These are phyloP conservation scores for Xenus cinereus DNA, from an alignment of 2,113 vertebrate species.

Conservation along the genomic window DNA sequence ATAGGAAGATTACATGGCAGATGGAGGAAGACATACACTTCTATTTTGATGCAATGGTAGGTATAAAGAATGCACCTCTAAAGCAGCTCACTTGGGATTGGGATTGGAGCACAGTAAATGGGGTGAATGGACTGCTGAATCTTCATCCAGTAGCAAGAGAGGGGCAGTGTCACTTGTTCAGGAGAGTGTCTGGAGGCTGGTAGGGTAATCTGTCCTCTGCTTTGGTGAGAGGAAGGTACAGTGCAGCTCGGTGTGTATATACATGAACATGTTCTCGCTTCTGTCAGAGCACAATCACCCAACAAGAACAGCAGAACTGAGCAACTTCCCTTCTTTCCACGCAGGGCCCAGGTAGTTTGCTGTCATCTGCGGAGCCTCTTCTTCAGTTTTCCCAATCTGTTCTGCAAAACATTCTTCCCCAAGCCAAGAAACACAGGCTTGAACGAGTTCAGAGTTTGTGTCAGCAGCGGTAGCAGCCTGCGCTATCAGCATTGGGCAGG, in stretches of 20 bases:
- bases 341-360: background rate
- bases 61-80: background rate
- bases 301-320: background rate
- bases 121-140: background rate
- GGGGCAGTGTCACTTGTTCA: background rate
- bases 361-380: background rate
- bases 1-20: background rate
- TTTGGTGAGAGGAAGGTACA: background rate
- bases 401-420: background rate
- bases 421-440: background rate
- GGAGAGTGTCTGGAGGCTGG: background rate
- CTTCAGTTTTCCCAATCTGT: background rate
- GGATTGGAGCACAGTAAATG: background rate
- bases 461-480: background rate
- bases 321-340: background rate
- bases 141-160: background rate
- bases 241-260: background rate
- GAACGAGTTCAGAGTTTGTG: background rate
- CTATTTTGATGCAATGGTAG: background rate
- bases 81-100: background rate
- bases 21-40: background rate
- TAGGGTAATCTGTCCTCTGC: background rate
- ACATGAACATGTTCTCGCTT: accelerated
- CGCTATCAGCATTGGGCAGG: background rate
- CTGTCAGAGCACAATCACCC: background rate